Conservation (phyloP, 2,113 vertebrate genomes). For the Chaetops frenatus region DNA sequence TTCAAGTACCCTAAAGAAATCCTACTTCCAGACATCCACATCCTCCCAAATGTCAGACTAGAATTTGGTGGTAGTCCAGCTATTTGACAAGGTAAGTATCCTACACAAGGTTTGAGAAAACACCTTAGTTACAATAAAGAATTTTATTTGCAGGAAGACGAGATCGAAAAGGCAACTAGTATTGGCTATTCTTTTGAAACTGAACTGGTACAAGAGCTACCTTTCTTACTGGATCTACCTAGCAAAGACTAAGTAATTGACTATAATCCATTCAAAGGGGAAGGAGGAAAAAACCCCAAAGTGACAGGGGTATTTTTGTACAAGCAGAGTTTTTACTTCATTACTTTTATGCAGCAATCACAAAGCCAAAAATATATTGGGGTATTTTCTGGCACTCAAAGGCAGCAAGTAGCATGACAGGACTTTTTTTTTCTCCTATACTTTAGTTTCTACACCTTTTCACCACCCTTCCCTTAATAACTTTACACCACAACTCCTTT, state of each 20-base stretch:
- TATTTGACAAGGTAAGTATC: neutral
- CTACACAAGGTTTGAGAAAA: neutral
- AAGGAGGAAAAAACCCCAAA: neutral
- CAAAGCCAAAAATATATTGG: neutral
- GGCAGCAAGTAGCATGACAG: neutral
- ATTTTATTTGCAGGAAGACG: neutral
- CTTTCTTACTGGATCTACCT: neutral
- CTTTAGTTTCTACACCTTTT: neutral
- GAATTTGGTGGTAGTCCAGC: neutral
- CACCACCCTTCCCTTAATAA: neutral
- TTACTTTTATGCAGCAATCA: neutral
- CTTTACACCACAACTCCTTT: neutral
- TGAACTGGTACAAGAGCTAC: neutral
- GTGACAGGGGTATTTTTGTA: neutral
- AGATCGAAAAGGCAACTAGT: neutral
- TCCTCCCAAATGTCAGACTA: neutral
- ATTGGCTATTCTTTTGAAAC: neutral
- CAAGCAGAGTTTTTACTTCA: neutral
- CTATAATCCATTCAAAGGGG: neutral
- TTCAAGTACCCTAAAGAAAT: neutral
- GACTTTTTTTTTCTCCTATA: neutral
- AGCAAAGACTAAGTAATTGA: neutral
- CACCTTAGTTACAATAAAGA: neutral
- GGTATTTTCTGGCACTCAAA: neutral
- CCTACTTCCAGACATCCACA: neutral